phyloP scores from a whole-genome alignment of 2,888 invertebrate genomes.

The Temnothorax ravouxi region DNA sequence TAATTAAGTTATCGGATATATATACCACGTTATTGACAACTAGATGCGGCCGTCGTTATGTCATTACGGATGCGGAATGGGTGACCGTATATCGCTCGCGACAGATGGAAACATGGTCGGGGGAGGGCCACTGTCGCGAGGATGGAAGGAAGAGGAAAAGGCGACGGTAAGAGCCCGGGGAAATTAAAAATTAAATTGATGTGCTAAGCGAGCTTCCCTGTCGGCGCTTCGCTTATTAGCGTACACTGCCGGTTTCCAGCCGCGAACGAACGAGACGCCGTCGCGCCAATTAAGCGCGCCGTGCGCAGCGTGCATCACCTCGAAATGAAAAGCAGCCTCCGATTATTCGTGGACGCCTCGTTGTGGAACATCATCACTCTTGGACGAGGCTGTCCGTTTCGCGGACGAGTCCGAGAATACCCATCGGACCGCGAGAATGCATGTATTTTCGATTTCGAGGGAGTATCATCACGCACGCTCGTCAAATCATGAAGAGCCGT shows the following conservation, averaged over 20 bases:
- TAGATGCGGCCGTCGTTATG: conserved; percentile 51
- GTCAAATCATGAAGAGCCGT: background rate
- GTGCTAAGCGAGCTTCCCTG: conserved; percentile 48
- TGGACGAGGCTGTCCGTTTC: background rate
- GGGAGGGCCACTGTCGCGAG: background rate
- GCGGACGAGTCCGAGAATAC: conserved; percentile 3
- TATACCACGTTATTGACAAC: conserved; percentile 50
- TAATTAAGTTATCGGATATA: conserved; percentile 56
- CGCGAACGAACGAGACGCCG: conserved; percentile 34
- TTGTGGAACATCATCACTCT: conserved; percentile 1
- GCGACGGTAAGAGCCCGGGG: conserved; percentile 25
- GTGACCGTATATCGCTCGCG: conserved; percentile 29
- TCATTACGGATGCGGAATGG: conserved; percentile 47
- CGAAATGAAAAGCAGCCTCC: conserved; percentile 44
- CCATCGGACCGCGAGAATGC: background rate
- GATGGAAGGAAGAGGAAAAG: background rate
- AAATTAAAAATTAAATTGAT: conserved; percentile 56
- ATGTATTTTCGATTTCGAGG: conserved; percentile 30
- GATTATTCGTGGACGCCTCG: conserved; percentile 38
- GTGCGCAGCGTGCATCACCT: conserved; percentile 31
- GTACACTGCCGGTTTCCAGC: conserved; percentile 29
- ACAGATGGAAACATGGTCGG: conserved; percentile 17
- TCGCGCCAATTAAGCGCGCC: conserved; percentile 46
- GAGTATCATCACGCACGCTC: background rate
- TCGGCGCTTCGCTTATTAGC: conserved; percentile 44